A percentile compares a stretch with the other conserved stretches of the same genome.
Conservation (phyloP, 2,888 invertebrate genomes). For the Prosapia bicincta region DNA sequence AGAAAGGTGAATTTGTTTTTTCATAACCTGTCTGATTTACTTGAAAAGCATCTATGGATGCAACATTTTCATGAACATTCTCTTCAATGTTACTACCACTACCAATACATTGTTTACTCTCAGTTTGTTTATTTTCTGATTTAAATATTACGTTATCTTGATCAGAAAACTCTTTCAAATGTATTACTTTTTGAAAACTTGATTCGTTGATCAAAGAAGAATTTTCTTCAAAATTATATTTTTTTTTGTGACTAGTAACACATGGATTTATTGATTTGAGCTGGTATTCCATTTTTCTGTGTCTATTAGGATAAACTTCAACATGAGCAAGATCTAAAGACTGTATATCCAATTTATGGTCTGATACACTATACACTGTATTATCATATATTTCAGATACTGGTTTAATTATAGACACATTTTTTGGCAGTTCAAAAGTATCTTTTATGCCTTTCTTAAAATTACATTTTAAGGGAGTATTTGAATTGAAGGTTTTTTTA, state of each 20-base stretch:
- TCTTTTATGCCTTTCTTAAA: neutral
- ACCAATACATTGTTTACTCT: no score
- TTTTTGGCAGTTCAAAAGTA: neutral
- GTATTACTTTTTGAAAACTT: no score
- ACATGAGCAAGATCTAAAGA: constrained; percentile 28
- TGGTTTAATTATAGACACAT: neutral
- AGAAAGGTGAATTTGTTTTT: no score
- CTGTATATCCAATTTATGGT: constrained; percentile 18
- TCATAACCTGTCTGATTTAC: no score
- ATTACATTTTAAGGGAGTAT: neutral
- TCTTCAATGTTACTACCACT: no score
- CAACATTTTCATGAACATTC: no score
- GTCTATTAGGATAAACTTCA: constrained; percentile 16
- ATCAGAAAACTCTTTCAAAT: no score
- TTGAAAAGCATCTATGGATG: no score
- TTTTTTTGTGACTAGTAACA: neutral
- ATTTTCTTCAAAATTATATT: no score
- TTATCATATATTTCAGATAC: neutral
- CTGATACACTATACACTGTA: neutral
- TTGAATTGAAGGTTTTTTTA: neutral
- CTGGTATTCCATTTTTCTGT: neutral
- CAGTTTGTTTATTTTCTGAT: no score
- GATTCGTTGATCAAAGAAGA: no score
- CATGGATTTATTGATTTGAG: neutral
- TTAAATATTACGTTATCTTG: no score